phyloP scores from a whole-genome alignment of 2,797 vertebrate genomes.

The Hippoglossus hippoglossus region DNA sequence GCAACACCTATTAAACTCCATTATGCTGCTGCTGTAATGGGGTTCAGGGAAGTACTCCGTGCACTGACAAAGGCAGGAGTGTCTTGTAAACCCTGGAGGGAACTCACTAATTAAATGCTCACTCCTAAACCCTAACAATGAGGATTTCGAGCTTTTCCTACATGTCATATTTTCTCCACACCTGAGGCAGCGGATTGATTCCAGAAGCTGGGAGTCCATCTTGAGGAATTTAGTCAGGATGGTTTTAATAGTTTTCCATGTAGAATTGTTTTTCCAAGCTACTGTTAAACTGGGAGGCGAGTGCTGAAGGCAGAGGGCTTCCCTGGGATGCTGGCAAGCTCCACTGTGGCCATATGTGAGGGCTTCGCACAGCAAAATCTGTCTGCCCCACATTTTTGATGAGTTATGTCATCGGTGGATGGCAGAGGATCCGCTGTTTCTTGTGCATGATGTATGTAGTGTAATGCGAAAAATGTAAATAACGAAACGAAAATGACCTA shows the following conservation, averaged over 20 bases:
- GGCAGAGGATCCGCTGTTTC: constrained; percentile 35
- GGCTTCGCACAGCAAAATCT: constrained; percentile 58
- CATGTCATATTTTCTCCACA: constrained; percentile 82
- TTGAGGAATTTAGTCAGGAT: constrained; percentile 78
- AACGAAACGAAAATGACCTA: background rate
- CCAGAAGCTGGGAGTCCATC: constrained; percentile 77
- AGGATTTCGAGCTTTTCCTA: constrained; percentile 80
- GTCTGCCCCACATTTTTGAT: constrained; percentile 49
- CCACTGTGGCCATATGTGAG: constrained; percentile 66
- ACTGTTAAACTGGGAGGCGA: constrained; percentile 74
- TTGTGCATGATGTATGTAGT: background rate
- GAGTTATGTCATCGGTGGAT: constrained; percentile 58
- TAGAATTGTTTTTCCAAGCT: constrained; percentile 83
- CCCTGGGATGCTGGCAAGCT: constrained; percentile 79
- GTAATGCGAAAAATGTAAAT: background rate
- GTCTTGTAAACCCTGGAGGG: constrained; percentile 80
- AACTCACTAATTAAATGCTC: constrained; percentile 80
- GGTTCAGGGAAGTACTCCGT: constrained; percentile 78
- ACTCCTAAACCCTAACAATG: constrained; percentile 71
- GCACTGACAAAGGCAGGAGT: constrained; percentile 78
- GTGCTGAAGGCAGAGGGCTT: constrained; percentile 75
- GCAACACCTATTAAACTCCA: constrained; percentile 84
- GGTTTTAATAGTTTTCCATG: constrained; percentile 83
- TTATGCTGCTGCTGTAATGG: constrained; percentile 80
- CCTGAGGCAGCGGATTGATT: constrained; percentile 72